These are phyloP conservation scores for Lithophane ornitopus DNA, from an alignment of 2,888 invertebrate genomes.

Conservation along the genomic window DNA sequence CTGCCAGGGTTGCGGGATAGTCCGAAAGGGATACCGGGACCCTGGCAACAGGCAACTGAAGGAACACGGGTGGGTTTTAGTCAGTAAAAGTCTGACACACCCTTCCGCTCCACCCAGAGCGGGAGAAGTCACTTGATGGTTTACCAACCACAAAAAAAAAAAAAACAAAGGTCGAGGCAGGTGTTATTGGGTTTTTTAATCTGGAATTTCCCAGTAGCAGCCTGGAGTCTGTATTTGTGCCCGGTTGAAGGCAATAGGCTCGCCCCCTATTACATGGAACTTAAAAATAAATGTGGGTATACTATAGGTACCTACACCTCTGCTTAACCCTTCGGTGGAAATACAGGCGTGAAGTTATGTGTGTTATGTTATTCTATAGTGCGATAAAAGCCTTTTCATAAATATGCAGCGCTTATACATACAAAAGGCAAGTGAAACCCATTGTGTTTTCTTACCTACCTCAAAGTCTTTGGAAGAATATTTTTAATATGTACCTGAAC, in stretches of 20 bases:
- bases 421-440: slow-evolving; percentile 23
- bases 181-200: too few species aligned
- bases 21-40: too few species aligned
- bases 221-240: too few species aligned
- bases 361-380: neutral
- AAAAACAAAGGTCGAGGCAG: too few species aligned
- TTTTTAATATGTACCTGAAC: slow-evolving; percentile 10
- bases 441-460: slow-evolving; percentile 38
- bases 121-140: too few species aligned
- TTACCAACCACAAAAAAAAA: too few species aligned
- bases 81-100: too few species aligned
- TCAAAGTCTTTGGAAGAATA: slow-evolving; percentile 43
- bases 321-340: neutral
- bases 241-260: neutral
- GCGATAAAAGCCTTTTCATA: slow-evolving; percentile 14
- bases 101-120: too few species aligned
- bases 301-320: neutral
- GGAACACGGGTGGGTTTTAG: too few species aligned
- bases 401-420: neutral
- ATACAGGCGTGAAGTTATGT: neutral
- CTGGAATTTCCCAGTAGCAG: too few species aligned
- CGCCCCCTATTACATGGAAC: neutral
- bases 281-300: neutral
- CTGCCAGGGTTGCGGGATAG: too few species aligned
- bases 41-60: too few species aligned